A percentile compares a stretch with the other conserved stretches of the same genome.
Evolutionary conservation across 2,888 invertebrate genomes (phyloP).

Genomic region (Mythimna lalbum): DNA sequence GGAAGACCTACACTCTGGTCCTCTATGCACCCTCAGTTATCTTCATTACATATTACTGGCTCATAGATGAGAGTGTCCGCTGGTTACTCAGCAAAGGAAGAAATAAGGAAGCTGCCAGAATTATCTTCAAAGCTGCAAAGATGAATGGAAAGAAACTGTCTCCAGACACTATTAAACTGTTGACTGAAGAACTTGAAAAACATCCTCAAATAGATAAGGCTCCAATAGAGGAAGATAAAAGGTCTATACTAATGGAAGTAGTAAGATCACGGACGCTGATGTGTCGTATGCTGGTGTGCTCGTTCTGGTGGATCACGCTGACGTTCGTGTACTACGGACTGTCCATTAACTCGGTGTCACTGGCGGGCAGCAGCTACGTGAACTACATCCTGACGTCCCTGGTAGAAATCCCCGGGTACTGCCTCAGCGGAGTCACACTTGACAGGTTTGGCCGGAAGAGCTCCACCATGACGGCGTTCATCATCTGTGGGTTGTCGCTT

Average conservation of each 20-base stretch:
- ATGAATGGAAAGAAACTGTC: constrained; percentile 83
- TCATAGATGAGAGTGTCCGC: constrained; percentile 92
- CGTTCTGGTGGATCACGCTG: constrained; percentile 95
- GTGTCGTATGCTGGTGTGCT: constrained; percentile 91
- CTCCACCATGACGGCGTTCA: constrained; percentile 90
- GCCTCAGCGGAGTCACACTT: constrained; percentile 89
- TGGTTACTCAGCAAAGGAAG: constrained; percentile 93
- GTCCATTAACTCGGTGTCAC: constrained; percentile 94
- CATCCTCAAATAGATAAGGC: constrained; percentile 14
- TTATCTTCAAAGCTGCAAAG: constrained; percentile 87
- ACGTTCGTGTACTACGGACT: constrained; percentile 95
- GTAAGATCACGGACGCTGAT: constrained; percentile 88
- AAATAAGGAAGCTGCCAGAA: constrained; percentile 88
- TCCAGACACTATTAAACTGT: constrained; percentile 70
- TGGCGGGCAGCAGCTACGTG: constrained; percentile 94
- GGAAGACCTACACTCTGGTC: constrained; percentile 91
- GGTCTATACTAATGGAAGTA: constrained; percentile 79
- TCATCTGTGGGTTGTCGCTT: constrained; percentile 90
- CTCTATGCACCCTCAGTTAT: constrained; percentile 92
- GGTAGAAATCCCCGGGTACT: constrained; percentile 92
- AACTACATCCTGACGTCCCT: constrained; percentile 93
- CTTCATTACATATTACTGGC: constrained; percentile 91
- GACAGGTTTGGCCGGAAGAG: constrained; percentile 91
- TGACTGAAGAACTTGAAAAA: constrained; percentile 63
- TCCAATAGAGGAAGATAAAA: constrained; percentile 40